Conservation (phyloP, 2,113 vertebrate genomes). For the Equus quagga region DNA sequence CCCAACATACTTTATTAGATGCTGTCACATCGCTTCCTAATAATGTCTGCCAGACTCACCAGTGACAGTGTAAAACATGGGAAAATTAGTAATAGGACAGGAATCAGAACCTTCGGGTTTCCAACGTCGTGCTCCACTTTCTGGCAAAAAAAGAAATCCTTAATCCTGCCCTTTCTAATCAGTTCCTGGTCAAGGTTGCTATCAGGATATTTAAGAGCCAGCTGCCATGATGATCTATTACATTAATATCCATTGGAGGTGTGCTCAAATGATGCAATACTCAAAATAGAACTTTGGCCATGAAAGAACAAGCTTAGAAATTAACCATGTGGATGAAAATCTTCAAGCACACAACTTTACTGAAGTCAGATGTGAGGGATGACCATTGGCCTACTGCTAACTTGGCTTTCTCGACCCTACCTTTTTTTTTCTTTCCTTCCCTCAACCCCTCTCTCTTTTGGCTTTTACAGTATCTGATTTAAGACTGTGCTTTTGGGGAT, state of each 20-base stretch:
- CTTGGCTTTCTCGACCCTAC: conserved; percentile 59
- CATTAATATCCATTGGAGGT: conserved; percentile 75
- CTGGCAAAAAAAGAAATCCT: conserved; percentile 61
- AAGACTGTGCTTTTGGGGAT: conserved; percentile 77
- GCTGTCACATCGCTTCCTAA: conserved; percentile 82
- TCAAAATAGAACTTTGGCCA: conserved; percentile 68
- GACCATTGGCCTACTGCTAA: conserved; percentile 47
- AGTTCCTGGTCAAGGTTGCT: conserved; percentile 82
- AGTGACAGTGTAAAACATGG: conserved; percentile 76
- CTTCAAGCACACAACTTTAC: conserved; percentile 64
- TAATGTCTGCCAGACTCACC: conserved; percentile 79
- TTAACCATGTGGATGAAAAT: conserved; percentile 68
- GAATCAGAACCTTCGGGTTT: conserved; percentile 78
- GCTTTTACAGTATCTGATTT: conserved; percentile 77
- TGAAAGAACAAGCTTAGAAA: conserved; percentile 73
- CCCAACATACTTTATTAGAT: conserved; percentile 82
- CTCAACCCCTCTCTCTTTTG: not conserved
- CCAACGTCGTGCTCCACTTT: conserved; percentile 69
- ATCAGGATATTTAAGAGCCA: conserved; percentile 54
- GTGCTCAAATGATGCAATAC: conserved; percentile 62
- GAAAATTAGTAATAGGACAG: conserved; percentile 81
- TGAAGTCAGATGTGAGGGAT: conserved; percentile 3
- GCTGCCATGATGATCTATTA: conserved; percentile 78
- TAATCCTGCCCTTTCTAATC: conserved; percentile 80
- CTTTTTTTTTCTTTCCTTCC: not conserved